phyloP scores from a whole-genome alignment of 2,113 vertebrate genomes.

The Nansenia antarctica region DNA sequence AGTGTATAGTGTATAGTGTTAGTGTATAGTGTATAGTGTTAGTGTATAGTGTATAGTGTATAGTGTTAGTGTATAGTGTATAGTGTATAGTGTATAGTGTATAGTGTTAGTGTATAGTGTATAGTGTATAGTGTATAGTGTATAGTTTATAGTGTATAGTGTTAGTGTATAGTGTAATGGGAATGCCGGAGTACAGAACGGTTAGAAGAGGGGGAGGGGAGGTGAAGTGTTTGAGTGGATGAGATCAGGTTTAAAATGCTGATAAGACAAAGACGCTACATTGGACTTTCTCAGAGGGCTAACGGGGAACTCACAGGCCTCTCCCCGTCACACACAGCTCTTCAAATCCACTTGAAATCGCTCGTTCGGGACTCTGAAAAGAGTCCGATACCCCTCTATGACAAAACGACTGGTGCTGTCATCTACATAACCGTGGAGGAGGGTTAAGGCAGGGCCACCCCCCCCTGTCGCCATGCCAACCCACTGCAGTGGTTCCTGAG shows the following conservation, averaged over 20 bases:
- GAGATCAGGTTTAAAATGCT: background rate
- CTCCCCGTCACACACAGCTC: background rate
- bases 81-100: no score
- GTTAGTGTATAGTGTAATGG: no score
- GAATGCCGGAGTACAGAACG: background rate
- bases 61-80: no score
- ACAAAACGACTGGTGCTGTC: background rate
- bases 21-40: no score
- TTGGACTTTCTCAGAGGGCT: background rate
- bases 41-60: no score
- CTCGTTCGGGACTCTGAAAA: background rate
- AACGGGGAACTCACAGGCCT: background rate
- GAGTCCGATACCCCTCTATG: background rate
- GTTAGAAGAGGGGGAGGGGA: background rate
- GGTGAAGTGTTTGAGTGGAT: background rate
- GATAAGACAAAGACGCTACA: background rate
- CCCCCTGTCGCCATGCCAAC: conserved; percentile 49
- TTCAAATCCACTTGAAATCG: background rate
- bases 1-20: no score
- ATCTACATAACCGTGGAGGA: conserved; percentile 41
- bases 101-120: no score
- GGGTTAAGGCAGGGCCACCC: background rate
- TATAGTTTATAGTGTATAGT: no score
- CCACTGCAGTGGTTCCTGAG: conserved; percentile 49
- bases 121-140: no score